phyloP scores from a whole-genome alignment of 2,113 vertebrate genomes.

The Nycticebus coucang region DNA sequence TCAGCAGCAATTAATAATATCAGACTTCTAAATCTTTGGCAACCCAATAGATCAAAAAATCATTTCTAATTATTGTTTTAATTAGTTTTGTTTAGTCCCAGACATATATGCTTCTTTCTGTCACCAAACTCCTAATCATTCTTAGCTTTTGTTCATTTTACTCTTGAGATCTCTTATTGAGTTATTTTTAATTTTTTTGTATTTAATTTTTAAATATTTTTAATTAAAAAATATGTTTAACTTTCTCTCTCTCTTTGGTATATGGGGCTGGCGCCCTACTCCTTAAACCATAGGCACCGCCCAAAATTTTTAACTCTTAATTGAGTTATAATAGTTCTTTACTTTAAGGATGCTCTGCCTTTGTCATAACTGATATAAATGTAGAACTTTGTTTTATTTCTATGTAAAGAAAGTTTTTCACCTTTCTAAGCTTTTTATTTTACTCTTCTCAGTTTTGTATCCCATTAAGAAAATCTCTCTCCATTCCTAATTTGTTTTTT shows the following conservation, averaged over 20 bases:
- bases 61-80: conserved; percentile 6
- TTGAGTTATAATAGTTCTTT: not conserved
- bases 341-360: not conserved
- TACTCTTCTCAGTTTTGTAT: not conserved
- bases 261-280: too few relatives aligned
- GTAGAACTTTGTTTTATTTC: not conserved
- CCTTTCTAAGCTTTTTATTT: conserved; percentile 2
- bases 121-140: not conserved
- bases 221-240: too few relatives aligned
- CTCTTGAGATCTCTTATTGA: not conserved
- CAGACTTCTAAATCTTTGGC: not conserved
- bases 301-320: too few relatives aligned
- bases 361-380: not conserved
- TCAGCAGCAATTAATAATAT: not conserved
- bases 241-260: too few relatives aligned
- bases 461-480: not conserved
- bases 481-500: not conserved
- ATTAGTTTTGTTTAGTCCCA: not conserved
- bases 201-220: too few relatives aligned
- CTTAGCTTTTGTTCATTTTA: not conserved
- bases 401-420: not conserved
- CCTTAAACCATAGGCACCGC: too few relatives aligned
- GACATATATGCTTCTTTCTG: not conserved
- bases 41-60: not conserved
- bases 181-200: not conserved